Percentiles rank a stretch among this genome's conserved stretches.
Evolutionary conservation across 2,888 invertebrate species (phyloP).

Genomic region (Athalia circularis): DNA sequence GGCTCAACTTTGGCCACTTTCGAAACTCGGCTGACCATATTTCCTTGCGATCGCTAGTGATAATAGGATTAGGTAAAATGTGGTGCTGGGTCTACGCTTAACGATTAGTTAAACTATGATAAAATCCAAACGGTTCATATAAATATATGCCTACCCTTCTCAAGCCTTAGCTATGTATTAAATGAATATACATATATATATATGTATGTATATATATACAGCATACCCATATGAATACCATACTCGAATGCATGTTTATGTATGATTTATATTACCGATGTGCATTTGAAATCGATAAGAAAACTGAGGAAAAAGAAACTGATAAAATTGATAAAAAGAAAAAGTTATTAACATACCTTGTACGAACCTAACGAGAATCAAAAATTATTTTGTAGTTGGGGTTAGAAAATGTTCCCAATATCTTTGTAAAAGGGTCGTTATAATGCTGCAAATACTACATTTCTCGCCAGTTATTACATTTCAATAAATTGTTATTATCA

Average conservation of each 20-base stretch:
- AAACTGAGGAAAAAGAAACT: background rate
- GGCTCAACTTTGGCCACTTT: conserved; percentile 19
- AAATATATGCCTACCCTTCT: conserved; percentile 9
- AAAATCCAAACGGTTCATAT: conserved; percentile 30
- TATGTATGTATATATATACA: background rate
- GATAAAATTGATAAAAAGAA: conserved; percentile 19
- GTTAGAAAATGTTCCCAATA: conserved; percentile 17
- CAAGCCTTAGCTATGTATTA: conserved; percentile 27
- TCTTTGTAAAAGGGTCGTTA: conserved; percentile 40
- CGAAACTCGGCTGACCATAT: conserved; percentile 45
- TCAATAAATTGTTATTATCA: conserved; percentile 18
- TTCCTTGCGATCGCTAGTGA: conserved; percentile 60
- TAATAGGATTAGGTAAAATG: conserved; percentile 60
- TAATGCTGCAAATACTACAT: background rate
- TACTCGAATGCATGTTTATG: background rate
- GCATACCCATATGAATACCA: background rate
- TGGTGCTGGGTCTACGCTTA: conserved; percentile 67
- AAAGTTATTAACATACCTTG: conserved; percentile 10
- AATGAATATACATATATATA: background rate
- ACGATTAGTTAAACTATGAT: conserved; percentile 26
- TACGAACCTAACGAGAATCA: conserved; percentile 39
- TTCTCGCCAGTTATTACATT: conserved; percentile 20
- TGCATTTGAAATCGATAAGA: background rate
- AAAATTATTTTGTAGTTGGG: conserved; percentile 32
- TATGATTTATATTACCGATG: background rate